Percentiles rank a stretch among this genome's conserved stretches.
phyloP scores from a whole-genome alignment of 2,888 invertebrate genomes.

The Xylota sylvarum region DNA sequence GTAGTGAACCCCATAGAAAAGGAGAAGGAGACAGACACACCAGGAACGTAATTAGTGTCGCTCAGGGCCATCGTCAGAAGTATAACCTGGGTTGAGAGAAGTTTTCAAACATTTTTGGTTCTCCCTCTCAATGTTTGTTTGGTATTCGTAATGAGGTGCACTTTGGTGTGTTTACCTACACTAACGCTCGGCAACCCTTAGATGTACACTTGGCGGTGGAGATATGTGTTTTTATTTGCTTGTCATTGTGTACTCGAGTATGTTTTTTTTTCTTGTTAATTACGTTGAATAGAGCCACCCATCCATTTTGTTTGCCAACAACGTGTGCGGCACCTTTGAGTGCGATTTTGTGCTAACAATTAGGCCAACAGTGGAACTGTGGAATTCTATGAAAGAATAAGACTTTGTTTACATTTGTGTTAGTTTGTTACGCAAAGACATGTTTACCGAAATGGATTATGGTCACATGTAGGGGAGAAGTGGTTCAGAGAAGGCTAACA shows the following conservation, averaged over 20 bases:
- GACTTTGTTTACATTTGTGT: slow-evolving; percentile 22
- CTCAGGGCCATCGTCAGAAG: slow-evolving; percentile 21
- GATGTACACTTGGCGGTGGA: slow-evolving; percentile 36
- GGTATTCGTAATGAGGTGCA: slow-evolving; percentile 64
- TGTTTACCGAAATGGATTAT: slow-evolving; percentile 38
- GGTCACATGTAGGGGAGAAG: slow-evolving; percentile 30
- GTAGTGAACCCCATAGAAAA: neutral
- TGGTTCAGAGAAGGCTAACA: neutral
- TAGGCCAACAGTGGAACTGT: slow-evolving; percentile 31
- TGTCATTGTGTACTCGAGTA: slow-evolving; percentile 15
- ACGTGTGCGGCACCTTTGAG: slow-evolving; percentile 64
- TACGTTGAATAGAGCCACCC: slow-evolving; percentile 54
- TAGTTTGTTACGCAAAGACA: slow-evolving; percentile 34
- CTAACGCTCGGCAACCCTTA: slow-evolving; percentile 42
- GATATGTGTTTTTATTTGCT: slow-evolving; percentile 26
- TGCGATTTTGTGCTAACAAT: slow-evolving; percentile 62
- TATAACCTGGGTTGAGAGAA: neutral
- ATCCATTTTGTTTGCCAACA: slow-evolving; percentile 49
- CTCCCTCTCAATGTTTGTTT: slow-evolving; percentile 31
- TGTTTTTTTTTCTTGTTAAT: slow-evolving; percentile 41
- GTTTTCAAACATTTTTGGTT: neutral
- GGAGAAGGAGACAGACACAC: neutral
- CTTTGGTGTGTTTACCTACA: slow-evolving; percentile 59
- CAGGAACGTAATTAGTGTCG: slow-evolving; percentile 43
- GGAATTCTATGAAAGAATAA: slow-evolving; percentile 11